phyloP scores from a whole-genome alignment of 2,113 vertebrate species.

The Tachysurus vachellii region DNA sequence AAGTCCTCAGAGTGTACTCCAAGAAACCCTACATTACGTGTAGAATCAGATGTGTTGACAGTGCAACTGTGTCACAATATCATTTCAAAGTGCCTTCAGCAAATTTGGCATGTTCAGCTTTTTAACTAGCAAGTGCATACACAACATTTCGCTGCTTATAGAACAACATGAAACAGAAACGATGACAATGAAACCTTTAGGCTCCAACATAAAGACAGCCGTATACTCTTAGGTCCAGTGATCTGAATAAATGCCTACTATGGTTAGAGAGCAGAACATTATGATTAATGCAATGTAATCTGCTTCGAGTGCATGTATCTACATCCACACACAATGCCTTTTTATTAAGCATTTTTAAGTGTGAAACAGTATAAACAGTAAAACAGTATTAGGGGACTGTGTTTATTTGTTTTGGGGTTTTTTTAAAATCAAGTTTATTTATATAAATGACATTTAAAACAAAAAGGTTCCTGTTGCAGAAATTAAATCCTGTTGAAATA shows the following conservation, averaged over 20 bases:
- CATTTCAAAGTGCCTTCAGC: slow-evolving; percentile 10
- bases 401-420: too few species aligned
- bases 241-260: slow-evolving; percentile 7
- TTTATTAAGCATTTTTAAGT: neutral
- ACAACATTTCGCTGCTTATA: neutral
- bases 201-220: neutral
- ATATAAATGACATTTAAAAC: neutral
- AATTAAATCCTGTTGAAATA: neutral
- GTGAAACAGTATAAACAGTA: neutral
- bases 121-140: neutral
- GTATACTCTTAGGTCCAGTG: neutral
- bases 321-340: neutral
- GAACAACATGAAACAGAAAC: neutral
- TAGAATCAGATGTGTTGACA: slow-evolving; percentile 14
- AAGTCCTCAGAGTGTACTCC: neutral
- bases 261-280: slow-evolving; percentile 16
- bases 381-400: neutral
- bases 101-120: neutral
- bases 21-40: neutral
- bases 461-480: too few species aligned
- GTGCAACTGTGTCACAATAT: slow-evolving; percentile 18
- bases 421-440: neutral
- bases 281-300: slow-evolving; percentile 14
- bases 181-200: neutral
- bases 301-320: neutral